phyloP scores from a whole-genome alignment of 2,888 invertebrate genomes.

The Eilema caniola region DNA sequence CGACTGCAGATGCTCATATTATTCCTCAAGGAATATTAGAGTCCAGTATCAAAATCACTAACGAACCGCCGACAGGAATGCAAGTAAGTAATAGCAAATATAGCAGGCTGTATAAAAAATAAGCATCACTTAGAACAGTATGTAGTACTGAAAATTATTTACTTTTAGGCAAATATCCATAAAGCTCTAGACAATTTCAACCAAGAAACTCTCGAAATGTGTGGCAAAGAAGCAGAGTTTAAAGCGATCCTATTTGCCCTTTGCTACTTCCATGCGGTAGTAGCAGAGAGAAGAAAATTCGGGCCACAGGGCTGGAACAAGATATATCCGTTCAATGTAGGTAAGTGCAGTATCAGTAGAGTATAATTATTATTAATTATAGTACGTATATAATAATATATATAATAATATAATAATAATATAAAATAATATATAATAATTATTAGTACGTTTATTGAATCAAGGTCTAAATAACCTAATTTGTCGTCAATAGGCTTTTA shows the following conservation, averaged over 20 bases:
- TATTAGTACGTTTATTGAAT: no score
- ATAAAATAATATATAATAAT: no score
- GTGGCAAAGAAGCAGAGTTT: constrained; percentile 98
- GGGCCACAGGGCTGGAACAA: constrained; percentile 98
- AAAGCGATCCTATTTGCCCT: constrained; percentile 97
- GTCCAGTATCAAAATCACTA: constrained; percentile 98
- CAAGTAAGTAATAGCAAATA: no score
- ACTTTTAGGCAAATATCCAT: constrained; percentile 93
- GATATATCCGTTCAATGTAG: constrained; percentile 98
- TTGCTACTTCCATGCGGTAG: constrained; percentile 98
- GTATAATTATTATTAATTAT: no score
- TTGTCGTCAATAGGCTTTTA: no score
- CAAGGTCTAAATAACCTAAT: no score
- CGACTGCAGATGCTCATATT: constrained; percentile 94
- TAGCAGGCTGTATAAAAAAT: no score
- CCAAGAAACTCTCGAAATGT: constrained; percentile 98
- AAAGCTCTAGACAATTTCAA: constrained; percentile 98
- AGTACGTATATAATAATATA: no score
- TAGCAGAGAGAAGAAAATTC: constrained; percentile 97
- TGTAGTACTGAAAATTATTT: neutral
- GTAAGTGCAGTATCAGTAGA: constrained; percentile 66
- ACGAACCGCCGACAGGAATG: constrained; percentile 99
- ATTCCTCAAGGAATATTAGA: constrained; percentile 98
- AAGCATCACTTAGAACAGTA: no score
- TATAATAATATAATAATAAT: no score